A percentile compares a stretch with the other conserved stretches of the same genome.
These are phyloP conservation scores for Eudiplozoon nipponicum DNA, from an alignment of 2,888 invertebrate genomes.

Conservation along the genomic window DNA sequence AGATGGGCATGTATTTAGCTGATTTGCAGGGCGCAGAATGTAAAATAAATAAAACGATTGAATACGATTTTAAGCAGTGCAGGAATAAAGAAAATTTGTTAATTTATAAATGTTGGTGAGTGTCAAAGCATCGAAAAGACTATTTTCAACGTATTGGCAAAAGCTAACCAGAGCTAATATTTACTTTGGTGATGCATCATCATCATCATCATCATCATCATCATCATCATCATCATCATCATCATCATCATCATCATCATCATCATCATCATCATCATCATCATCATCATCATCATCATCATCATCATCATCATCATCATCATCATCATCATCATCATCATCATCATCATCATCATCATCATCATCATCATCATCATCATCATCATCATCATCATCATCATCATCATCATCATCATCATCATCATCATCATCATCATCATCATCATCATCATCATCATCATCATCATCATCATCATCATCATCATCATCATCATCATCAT, in stretches of 20 bases:
- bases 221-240: conserved; percentile 3
- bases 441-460: conserved; percentile 14
- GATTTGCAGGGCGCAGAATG: too few species aligned
- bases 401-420: neutral
- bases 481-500: conserved; percentile 15
- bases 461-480: conserved; percentile 15
- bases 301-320: conserved; percentile 14
- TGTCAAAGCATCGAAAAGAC: too few species aligned
- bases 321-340: conserved; percentile 12
- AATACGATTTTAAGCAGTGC: too few species aligned
- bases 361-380: conserved; percentile 3
- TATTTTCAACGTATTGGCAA: too few species aligned
- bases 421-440: conserved; percentile 8
- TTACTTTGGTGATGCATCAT: conserved; percentile 68
- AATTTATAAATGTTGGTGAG: too few species aligned
- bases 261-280: conserved; percentile 15
- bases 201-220: conserved; percentile 37
- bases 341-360: conserved; percentile 11
- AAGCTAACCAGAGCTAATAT: too few species aligned
- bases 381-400: neutral
- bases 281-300: conserved; percentile 16
- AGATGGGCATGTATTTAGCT: conserved; percentile 53
- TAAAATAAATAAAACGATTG: too few species aligned
- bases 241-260: conserved; percentile 14
- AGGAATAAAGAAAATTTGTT: too few species aligned